Percentiles rank a stretch among this genome's conserved stretches.
Conservation (phyloP, 1,140 invertebrate genomes). For the Liolophura sinensis region DNA sequence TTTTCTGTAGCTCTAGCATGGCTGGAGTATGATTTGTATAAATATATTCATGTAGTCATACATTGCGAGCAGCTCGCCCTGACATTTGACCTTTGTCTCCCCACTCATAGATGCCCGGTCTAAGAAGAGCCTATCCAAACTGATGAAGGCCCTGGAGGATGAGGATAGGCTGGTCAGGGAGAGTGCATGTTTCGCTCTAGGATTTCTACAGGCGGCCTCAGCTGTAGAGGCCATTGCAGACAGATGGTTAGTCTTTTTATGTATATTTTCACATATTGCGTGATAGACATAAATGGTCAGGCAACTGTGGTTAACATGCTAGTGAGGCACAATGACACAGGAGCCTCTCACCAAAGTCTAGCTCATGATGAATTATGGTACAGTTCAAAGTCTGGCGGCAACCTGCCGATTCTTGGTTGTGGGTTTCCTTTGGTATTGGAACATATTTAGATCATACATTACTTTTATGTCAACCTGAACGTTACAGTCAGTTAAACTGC, state of each 20-base stretch:
- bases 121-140: slow-evolving; percentile 12
- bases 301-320: too few species aligned
- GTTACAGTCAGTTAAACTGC: too few species aligned
- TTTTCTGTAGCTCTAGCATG: too few species aligned
- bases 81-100: not conserved
- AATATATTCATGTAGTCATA: not conserved
- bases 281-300: too few species aligned
- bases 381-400: not conserved
- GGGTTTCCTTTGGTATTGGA: not conserved
- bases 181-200: slow-evolving; percentile 40
- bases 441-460: too few species aligned
- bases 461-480: too few species aligned
- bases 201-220: slow-evolving; percentile 24
- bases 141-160: slow-evolving; percentile 39
- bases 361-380: not conserved
- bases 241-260: slow-evolving; percentile 29
- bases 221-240: slow-evolving; percentile 30
- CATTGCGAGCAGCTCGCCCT: not conserved
- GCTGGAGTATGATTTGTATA: too few species aligned
- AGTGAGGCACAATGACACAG: too few species aligned
- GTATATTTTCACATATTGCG: not conserved
- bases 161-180: slow-evolving; percentile 46
- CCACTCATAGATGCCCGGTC: slow-evolving; percentile 5
- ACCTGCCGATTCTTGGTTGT: too few species aligned
- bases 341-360: too few species aligned